Conservation (phyloP, 2,797 vertebrate species). For the Yasuhikotakia modesta region DNA sequence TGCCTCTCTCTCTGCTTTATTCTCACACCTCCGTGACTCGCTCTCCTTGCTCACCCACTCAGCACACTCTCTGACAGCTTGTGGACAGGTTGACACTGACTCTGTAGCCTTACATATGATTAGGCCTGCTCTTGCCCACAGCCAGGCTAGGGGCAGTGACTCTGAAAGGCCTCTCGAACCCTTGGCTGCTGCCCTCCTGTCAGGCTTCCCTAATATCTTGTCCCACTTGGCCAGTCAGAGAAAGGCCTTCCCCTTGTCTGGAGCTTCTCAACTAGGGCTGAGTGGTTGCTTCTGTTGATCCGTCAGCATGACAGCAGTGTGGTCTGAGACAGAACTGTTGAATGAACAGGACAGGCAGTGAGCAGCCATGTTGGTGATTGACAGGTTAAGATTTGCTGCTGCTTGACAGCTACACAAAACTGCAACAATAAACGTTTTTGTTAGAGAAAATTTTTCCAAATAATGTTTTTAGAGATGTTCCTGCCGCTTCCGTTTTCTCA, state of each 20-base stretch:
- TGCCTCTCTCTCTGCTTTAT: slow-evolving; percentile 10
- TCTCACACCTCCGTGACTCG: slow-evolving; percentile 26
- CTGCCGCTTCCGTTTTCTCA: too few species aligned
- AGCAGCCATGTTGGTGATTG: slow-evolving; percentile 18
- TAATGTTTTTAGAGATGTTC: not conserved
- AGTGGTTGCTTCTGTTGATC: slow-evolving; percentile 27
- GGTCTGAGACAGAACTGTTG: not conserved
- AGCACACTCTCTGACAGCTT: slow-evolving; percentile 31
- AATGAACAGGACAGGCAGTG: slow-evolving; percentile 22
- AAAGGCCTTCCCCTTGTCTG: slow-evolving; percentile 40
- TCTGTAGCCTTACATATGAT: slow-evolving; percentile 62
- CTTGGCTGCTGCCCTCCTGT: slow-evolving; percentile 66
- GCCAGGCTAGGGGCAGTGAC: slow-evolving; percentile 55
- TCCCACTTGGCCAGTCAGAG: slow-evolving; percentile 50
- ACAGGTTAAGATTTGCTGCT: slow-evolving; percentile 1
- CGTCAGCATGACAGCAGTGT: slow-evolving; percentile 44
- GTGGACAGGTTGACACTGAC: slow-evolving; percentile 54
- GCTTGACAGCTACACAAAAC: not conserved
- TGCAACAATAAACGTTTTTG: not conserved
- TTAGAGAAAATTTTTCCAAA: too few species aligned
- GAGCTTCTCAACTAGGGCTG: slow-evolving; percentile 34
- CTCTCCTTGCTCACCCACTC: slow-evolving; percentile 6
- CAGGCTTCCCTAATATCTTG: slow-evolving; percentile 57
- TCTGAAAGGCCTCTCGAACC: slow-evolving; percentile 55
- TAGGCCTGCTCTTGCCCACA: slow-evolving; percentile 38